Conservation (phyloP, 1,140 invertebrate genomes). For the Drosophila truncata region DNA sequence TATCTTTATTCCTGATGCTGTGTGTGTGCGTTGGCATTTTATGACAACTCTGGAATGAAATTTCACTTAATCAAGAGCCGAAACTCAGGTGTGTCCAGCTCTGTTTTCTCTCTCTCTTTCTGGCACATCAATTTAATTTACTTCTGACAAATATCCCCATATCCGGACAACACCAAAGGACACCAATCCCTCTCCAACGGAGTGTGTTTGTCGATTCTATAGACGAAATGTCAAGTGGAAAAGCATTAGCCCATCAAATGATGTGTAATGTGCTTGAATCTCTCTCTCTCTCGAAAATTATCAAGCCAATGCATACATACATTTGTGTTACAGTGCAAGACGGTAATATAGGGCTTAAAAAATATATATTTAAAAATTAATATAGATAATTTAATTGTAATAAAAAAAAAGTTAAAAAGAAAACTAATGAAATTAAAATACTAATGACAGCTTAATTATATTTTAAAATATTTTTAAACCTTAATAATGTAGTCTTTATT, state of each 20-base stretch:
- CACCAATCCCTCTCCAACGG: background rate
- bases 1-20: slow-evolving; percentile 9
- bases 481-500: no score
- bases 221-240: slow-evolving; percentile 49
- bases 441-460: no score
- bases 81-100: slow-evolving; percentile 10
- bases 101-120: background rate
- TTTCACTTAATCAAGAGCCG: slow-evolving; percentile 43
- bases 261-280: slow-evolving; percentile 46
- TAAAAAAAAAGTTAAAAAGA: no score
- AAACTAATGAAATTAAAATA: no score
- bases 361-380: no score
- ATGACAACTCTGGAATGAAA: slow-evolving; percentile 47
- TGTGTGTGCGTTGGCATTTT: slow-evolving; percentile 28
- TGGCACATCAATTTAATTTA: slow-evolving; percentile 63
- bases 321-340: slow-evolving; percentile 9
- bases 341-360: background rate
- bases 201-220: slow-evolving; percentile 46
- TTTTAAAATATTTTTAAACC: no score
- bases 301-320: slow-evolving; percentile 23
- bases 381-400: no score
- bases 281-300: slow-evolving; percentile 29
- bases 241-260: slow-evolving; percentile 54
- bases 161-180: slow-evolving; percentile 23
- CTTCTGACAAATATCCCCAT: slow-evolving; percentile 54